Evolutionary conservation across 2,888 invertebrate genomes (phyloP).

Genomic region (Dioctria rufipes): DNA sequence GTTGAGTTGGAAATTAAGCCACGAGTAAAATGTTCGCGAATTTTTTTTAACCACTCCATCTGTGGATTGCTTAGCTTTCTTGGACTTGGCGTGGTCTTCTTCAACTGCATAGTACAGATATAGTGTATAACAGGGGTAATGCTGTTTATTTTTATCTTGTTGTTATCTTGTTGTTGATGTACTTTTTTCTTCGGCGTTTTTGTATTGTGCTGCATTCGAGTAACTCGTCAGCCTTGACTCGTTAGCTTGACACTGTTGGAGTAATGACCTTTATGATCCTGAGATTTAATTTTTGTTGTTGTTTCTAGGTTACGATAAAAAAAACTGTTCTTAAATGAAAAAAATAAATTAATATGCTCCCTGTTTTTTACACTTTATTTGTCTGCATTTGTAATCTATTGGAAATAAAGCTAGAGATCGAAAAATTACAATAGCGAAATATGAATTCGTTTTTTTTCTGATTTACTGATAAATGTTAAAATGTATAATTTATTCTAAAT

Average conservation of each 20-base stretch:
- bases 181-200: background rate
- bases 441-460: too few species aligned
- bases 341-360: too few species aligned
- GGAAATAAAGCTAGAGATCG: too few species aligned
- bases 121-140: background rate
- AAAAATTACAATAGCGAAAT: too few species aligned
- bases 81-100: background rate
- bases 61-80: background rate
- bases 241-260: constrained; percentile 15
- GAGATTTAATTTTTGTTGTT: background rate
- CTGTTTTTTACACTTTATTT: background rate
- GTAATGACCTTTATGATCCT: constrained; percentile 31
- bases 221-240: constrained; percentile 34
- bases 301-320: background rate
- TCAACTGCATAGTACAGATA: background rate
- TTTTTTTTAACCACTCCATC: background rate
- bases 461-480: too few species aligned
- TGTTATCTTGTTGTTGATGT: background rate
- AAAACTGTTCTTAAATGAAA: background rate
- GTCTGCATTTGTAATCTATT: background rate
- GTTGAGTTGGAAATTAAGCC: constrained; percentile 14
- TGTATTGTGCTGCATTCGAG: background rate
- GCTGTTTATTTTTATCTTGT: background rate
- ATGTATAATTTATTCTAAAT: too few species aligned
- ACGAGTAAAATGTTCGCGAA: background rate